phyloP scores from a whole-genome alignment of 2,888 invertebrate species.

The Actias luna region DNA sequence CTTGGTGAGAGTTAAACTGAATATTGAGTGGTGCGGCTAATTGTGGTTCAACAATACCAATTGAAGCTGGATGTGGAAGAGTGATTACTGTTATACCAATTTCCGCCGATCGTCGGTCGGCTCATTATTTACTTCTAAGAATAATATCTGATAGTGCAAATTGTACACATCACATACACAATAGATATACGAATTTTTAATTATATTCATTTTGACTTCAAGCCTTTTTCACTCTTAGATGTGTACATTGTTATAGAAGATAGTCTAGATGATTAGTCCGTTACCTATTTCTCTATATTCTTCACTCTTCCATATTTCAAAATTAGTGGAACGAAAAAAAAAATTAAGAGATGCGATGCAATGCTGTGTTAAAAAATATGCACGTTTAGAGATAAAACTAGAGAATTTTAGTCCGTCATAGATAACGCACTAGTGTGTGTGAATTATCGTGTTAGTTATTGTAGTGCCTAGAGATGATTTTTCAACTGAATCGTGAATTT shows the following conservation, averaged over 20 bases:
- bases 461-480: conserved; percentile 50
- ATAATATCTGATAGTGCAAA: conserved; percentile 24
- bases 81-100: conserved; percentile 55
- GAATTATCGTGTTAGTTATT: conserved; percentile 54
- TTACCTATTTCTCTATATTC: conserved; percentile 59
- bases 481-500: conserved; percentile 28
- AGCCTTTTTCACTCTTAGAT: conserved; percentile 16
- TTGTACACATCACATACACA: conserved; percentile 37
- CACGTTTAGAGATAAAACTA: conserved; percentile 70
- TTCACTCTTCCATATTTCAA: conserved; percentile 81
- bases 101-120: conserved; percentile 25
- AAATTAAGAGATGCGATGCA: conserved; percentile 39
- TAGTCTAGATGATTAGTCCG: conserved; percentile 57
- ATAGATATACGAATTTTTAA: conserved; percentile 38
- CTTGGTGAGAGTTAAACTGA: conserved; percentile 41
- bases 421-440: conserved; percentile 70
- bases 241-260: conserved; percentile 16
- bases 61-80: conserved; percentile 79
- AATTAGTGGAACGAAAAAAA: conserved; percentile 46
- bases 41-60: conserved; percentile 66
- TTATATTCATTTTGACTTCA: conserved; percentile 22
- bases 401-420: conserved; percentile 57
- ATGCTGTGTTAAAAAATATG: conserved; percentile 56
- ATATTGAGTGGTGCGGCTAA: conserved; percentile 64
- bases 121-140: conserved; percentile 27